Evolutionary conservation across 2,113 vertebrate species (phyloP).

Genomic region (Drymodes brunneopygia): DNA sequence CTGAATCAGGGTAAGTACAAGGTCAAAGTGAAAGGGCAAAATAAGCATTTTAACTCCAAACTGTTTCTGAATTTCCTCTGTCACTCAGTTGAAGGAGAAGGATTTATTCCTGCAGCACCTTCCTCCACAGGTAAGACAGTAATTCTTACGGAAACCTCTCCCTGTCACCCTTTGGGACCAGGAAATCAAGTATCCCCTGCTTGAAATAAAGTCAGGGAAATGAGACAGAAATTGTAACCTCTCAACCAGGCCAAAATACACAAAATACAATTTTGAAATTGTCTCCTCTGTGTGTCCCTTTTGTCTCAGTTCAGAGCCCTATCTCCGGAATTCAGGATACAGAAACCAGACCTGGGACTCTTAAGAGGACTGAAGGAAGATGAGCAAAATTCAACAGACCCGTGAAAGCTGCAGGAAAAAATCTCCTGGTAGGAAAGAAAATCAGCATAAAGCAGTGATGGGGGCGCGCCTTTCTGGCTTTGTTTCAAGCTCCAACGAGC

Average conservation of each 20-base stretch:
- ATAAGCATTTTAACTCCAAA: background rate
- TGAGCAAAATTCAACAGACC: background rate
- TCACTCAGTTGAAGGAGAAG: background rate
- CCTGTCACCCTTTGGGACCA: background rate
- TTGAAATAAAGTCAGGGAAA: background rate
- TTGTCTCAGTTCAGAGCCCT: background rate
- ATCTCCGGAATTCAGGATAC: background rate
- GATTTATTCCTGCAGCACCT: background rate
- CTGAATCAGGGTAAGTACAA: background rate
- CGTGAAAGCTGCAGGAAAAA: accelerated
- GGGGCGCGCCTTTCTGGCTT: accelerated
- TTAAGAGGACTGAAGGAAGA: background rate
- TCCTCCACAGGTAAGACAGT: background rate
- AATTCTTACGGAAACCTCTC: background rate
- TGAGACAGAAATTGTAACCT: background rate
- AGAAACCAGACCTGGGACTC: background rate
- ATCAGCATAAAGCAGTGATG: accelerated
- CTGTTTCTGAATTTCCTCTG: background rate
- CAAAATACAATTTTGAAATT: background rate
- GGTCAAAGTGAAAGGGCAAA: background rate
- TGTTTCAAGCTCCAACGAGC: accelerated
- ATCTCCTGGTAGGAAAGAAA: accelerated
- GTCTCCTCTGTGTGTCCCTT: accelerated
- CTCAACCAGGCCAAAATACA: background rate
- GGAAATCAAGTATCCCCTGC: background rate